Evolutionary conservation across 2,888 invertebrate genomes (phyloP).

Genomic region (Acleris laterana): DNA sequence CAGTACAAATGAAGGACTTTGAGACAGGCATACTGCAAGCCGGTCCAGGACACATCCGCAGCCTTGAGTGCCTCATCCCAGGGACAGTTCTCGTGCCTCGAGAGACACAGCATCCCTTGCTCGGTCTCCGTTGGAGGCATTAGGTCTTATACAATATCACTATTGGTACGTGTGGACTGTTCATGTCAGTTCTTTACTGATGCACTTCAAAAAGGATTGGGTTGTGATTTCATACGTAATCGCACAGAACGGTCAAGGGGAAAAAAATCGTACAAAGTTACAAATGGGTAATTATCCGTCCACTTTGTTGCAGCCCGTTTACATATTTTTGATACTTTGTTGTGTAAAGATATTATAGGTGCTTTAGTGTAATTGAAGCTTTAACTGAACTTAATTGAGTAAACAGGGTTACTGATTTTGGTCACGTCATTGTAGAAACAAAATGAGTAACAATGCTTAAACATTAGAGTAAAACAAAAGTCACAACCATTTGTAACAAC

Average conservation of each 20-base stretch:
- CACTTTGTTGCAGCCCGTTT: too few species aligned
- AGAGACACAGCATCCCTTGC: slow-evolving; percentile 85
- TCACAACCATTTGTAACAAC: slow-evolving; percentile 15
- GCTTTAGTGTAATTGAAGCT: too few species aligned
- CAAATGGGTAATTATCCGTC: too few species aligned
- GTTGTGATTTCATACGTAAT: not conserved
- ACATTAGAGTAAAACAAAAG: not conserved
- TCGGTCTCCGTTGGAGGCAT: slow-evolving; percentile 80
- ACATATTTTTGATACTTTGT: too few species aligned
- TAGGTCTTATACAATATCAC: slow-evolving; percentile 50
- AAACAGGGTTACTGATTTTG: too few species aligned
- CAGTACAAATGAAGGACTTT: slow-evolving; percentile 93
- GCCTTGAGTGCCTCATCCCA: slow-evolving; percentile 84
- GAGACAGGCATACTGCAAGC: slow-evolving; percentile 92
- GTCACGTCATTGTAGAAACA: too few species aligned
- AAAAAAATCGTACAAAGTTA: too few species aligned
- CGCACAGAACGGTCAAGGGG: too few species aligned
- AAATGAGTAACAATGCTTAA: not conserved
- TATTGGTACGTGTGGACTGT: not conserved
- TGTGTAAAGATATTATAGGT: too few species aligned
- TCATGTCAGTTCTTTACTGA: not conserved
- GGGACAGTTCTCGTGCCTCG: slow-evolving; percentile 86
- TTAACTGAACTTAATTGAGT: too few species aligned
- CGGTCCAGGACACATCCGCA: slow-evolving; percentile 89
- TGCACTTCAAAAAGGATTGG: not conserved